phyloP scores from a whole-genome alignment of 1,140 invertebrate genomes.

The Drosophila parabipectinata region DNA sequence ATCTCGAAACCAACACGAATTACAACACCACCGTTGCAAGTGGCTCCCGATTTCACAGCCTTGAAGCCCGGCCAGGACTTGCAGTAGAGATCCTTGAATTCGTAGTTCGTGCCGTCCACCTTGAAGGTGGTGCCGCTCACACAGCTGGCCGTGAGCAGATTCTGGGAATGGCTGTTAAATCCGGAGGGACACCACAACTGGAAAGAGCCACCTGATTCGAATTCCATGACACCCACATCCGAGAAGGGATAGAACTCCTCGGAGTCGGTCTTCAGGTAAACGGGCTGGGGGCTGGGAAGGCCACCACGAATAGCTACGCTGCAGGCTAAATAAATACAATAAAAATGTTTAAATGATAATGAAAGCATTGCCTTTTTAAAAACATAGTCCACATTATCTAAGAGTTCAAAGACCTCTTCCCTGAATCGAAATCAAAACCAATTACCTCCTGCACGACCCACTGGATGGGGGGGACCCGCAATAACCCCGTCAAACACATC shows the following conservation, averaged over 20 bases:
- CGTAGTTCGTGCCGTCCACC: constrained; percentile 53
- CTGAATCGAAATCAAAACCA: not conserved
- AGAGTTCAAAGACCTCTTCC: not conserved
- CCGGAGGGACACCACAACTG: constrained; percentile 71
- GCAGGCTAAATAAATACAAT: constrained; percentile 43
- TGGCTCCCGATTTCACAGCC: constrained; percentile 72
- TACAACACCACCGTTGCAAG: constrained; percentile 74
- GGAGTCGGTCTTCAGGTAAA: constrained; percentile 69
- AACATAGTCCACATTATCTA: not conserved
- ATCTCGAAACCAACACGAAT: constrained; percentile 77
- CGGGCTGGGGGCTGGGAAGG: constrained; percentile 68
- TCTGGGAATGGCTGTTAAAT: constrained; percentile 52
- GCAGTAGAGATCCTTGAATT: constrained; percentile 78
- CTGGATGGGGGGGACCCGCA: constrained; percentile 25
- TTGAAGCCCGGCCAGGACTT: constrained; percentile 72
- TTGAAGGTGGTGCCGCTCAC: constrained; percentile 71
- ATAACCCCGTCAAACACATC: constrained; percentile 29
- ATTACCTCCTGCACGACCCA: constrained; percentile 53
- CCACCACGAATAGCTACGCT: constrained; percentile 72
- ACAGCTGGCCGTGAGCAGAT: constrained; percentile 66
- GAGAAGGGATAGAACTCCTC: constrained; percentile 71
- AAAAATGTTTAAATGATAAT: not conserved
- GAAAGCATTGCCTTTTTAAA: not conserved
- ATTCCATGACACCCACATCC: constrained; percentile 61
- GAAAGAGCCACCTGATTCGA: constrained; percentile 54